Conservation (phyloP, 64 coral and sea anemone species). For the Pocillopora damicornis region DNA sequence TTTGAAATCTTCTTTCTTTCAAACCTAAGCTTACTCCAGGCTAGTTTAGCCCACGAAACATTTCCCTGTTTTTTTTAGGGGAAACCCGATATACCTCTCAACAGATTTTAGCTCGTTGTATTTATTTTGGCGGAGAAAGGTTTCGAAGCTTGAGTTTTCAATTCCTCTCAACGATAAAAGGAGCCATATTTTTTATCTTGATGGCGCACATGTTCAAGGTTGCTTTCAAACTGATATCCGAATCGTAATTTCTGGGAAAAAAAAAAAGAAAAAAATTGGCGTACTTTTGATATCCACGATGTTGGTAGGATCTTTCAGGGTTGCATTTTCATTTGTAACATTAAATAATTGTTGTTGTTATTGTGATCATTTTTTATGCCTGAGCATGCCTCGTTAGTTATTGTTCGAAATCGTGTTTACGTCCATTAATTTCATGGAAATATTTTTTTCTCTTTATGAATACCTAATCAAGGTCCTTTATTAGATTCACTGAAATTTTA, state of each 20-base stretch:
- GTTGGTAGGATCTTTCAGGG: neutral
- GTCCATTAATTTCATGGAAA: neutral
- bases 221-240: neutral
- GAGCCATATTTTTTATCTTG: neutral
- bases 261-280: neutral
- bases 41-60: neutral
- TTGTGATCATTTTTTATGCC: neutral
- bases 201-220: too few relatives aligned
- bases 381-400: neutral
- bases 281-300: neutral
- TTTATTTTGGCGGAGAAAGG: neutral
- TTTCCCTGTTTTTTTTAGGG: neutral
- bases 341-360: neutral
- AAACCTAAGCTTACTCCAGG: neutral
- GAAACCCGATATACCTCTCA: slow-evolving; percentile 4
- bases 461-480: neutral
- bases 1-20: neutral
- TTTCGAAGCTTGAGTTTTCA: neutral
- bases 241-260: neutral
- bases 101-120: neutral
- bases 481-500: neutral
- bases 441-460: neutral
- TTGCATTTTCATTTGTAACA: neutral
- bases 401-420: slow-evolving; percentile 17
- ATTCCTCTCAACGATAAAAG: neutral